These are phyloP conservation scores for Ranitomeya imitator DNA, from an alignment of 2,113 vertebrate species.

Conservation along the genomic window DNA sequence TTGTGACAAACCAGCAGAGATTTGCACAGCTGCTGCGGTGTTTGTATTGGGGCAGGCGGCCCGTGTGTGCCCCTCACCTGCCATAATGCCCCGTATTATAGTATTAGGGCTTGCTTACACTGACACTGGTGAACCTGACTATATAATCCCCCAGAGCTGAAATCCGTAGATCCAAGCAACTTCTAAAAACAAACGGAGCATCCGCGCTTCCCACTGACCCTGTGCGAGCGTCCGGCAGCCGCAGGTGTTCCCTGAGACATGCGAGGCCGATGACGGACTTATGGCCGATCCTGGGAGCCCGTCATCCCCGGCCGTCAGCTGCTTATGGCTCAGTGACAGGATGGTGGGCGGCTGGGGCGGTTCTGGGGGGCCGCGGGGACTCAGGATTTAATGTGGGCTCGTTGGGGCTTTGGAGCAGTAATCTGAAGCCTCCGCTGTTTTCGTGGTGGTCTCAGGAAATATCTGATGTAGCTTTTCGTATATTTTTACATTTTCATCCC, in stretches of 20 bases:
- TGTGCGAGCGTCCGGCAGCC: neutral
- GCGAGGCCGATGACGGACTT: neutral
- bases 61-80: too few relatives aligned
- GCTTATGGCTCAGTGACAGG: neutral
- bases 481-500: neutral
- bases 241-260: neutral
- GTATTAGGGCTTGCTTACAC: too few relatives aligned
- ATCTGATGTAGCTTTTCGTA: neutral
- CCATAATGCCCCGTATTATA: too few relatives aligned
- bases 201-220: neutral
- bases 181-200: too few relatives aligned
- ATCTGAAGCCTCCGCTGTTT: neutral
- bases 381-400: neutral
- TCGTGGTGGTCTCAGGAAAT: neutral
- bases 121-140: neutral
- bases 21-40: too few relatives aligned
- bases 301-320: neutral
- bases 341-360: neutral
- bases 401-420: neutral
- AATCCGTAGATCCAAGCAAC: too few relatives aligned
- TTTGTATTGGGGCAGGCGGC: too few relatives aligned
- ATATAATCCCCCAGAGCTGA: neutral
- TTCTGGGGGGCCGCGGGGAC: neutral
- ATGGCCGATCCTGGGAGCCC: neutral
- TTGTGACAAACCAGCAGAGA: too few relatives aligned